Conservation (phyloP, 2,888 invertebrate species). For the Drosophila subquinaria region DNA sequence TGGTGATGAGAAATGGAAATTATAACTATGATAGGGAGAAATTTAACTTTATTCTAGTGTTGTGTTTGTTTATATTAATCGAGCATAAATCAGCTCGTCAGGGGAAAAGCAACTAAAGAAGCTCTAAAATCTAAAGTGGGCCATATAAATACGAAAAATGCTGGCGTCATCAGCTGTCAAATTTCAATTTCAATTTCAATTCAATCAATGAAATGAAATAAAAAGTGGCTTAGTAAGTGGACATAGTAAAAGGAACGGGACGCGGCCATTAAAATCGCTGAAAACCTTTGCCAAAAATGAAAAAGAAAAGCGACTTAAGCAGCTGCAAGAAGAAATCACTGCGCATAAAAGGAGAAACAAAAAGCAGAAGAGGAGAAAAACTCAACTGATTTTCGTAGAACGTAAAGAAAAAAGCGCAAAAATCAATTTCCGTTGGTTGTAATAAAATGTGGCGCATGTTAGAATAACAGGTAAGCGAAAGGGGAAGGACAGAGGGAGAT, state of each 20-base stretch:
- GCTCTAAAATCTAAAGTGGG: slow-evolving; percentile 37
- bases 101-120: slow-evolving; percentile 20
- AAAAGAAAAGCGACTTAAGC: slow-evolving; percentile 60
- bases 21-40: background rate
- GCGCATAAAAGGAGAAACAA: slow-evolving; percentile 41
- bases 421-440: slow-evolving; percentile 80
- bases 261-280: slow-evolving; percentile 5
- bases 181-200: slow-evolving; percentile 65
- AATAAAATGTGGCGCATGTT: slow-evolving; percentile 67
- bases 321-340: slow-evolving; percentile 56
- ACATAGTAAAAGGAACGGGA: slow-evolving; percentile 44
- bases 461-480: slow-evolving; percentile 52
- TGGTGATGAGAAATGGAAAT: background rate
- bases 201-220: slow-evolving; percentile 65
- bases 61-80: background rate
- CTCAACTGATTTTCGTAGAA: slow-evolving; percentile 42
- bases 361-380: slow-evolving; percentile 21
- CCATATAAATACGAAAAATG: slow-evolving; percentile 31
- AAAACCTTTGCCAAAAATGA: slow-evolving; percentile 4
- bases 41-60: background rate
- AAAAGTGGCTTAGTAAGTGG: slow-evolving; percentile 64
- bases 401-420: slow-evolving; percentile 50
- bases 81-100: slow-evolving; percentile 5
- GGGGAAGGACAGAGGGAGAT: slow-evolving; percentile 5
- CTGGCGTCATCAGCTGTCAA: slow-evolving; percentile 60